phyloP scores from a whole-genome alignment of 2,113 vertebrate genomes.

The Xenopus laevis region DNA sequence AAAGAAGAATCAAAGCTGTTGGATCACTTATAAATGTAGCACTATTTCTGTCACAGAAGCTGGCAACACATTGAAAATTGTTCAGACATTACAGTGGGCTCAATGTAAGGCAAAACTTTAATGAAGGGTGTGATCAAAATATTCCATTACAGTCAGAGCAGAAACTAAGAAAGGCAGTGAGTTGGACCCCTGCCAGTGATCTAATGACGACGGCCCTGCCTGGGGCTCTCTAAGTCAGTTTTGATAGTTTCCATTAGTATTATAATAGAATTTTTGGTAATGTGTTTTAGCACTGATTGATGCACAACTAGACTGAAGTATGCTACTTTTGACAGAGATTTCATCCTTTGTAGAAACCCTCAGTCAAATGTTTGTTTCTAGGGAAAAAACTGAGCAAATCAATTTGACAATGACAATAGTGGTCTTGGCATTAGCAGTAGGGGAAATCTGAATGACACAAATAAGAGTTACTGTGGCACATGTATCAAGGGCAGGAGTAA shows the following conservation, averaged over 20 bases:
- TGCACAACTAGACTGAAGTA: neutral
- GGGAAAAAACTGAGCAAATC: neutral
- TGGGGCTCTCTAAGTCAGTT: neutral
- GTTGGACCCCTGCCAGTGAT: neutral
- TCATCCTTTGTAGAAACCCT: neutral
- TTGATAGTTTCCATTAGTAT: slow-evolving; percentile 1
- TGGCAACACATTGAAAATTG: neutral
- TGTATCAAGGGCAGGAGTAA: neutral
- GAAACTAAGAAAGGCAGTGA: neutral
- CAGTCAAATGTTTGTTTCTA: neutral
- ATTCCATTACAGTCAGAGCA: neutral
- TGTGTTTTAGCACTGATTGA: neutral
- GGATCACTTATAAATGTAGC: slow-evolving; percentile 13
- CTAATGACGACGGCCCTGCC: neutral
- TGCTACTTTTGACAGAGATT: neutral
- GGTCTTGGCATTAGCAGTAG: neutral
- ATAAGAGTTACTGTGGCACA: neutral
- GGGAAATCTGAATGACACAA: neutral
- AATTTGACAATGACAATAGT: neutral
- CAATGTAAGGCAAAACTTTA: neutral
- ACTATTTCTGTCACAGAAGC: slow-evolving; percentile 6
- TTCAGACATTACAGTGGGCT: neutral
- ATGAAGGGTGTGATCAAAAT: slow-evolving; percentile 14
- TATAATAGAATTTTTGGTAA: slow-evolving; percentile 4
- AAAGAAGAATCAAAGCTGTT: slow-evolving; percentile 17